Conservation (phyloP, 37 sponge, comb jelly and placozoan genomes). For the Tethya wilhelma region DNA sequence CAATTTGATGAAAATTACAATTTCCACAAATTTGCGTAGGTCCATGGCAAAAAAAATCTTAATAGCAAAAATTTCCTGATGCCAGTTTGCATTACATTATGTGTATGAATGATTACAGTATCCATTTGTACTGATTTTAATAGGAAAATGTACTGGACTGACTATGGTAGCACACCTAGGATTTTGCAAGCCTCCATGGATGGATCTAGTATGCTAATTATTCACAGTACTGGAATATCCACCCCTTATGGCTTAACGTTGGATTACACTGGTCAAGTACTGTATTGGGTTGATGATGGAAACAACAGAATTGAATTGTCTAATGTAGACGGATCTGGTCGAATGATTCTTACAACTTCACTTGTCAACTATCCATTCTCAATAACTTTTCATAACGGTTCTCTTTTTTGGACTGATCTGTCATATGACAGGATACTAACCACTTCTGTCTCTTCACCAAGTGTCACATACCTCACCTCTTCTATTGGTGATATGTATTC, state of each 20-base stretch:
- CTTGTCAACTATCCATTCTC: constrained; percentile 3
- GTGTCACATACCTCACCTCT: neutral
- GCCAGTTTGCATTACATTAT: too few relatives aligned
- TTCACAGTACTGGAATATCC: constrained; percentile 1
- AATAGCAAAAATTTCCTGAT: too few relatives aligned
- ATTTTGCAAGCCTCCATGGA: constrained; percentile 21
- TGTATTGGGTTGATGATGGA: constrained; percentile 31
- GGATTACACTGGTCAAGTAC: constrained; percentile 10
- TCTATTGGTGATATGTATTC: constrained; percentile 3
- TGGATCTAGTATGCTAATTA: constrained; percentile 19
- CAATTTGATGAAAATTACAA: too few relatives aligned
- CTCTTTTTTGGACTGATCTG: constrained; percentile 27
- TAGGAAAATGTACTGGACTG: neutral
- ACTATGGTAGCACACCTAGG: neutral
- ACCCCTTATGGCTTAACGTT: constrained; percentile 27
- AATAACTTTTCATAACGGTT: neutral
- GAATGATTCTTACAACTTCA: constrained; percentile 2
- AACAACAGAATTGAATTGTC: constrained; percentile 21
- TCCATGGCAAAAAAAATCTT: too few relatives aligned
- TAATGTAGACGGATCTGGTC: constrained; percentile 16
- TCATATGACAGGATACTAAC: neutral
- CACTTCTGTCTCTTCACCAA: neutral
- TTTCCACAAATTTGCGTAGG: too few relatives aligned
- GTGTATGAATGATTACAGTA: too few relatives aligned
- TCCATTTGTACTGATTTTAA: too few relatives aligned